These are phyloP conservation scores for Urocitellus parryii DNA, from an alignment of 2,113 vertebrate genomes.

Conservation along the genomic window DNA sequence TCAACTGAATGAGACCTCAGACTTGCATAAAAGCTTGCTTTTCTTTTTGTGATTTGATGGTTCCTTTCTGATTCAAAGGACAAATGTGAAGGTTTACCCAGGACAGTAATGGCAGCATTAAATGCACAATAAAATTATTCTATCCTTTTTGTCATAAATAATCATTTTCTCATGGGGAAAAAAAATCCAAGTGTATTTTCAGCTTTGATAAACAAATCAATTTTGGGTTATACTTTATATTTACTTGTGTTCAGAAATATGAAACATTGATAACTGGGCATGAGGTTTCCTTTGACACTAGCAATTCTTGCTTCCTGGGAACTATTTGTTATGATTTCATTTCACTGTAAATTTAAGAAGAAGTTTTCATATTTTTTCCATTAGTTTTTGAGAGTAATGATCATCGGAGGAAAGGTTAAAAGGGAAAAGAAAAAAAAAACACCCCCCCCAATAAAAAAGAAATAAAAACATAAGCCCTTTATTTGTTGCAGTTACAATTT, in stretches of 20 bases:
- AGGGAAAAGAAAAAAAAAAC: background rate
- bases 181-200: conserved; percentile 40
- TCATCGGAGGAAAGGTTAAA: conserved; percentile 18
- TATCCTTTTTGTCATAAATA: conserved; percentile 40
- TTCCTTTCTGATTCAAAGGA: conserved; percentile 42
- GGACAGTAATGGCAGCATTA: background rate
- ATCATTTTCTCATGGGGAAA: conserved; percentile 63
- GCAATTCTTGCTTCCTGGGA: conserved; percentile 38
- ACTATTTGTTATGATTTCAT: background rate
- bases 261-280: conserved; percentile 16
- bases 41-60: background rate
- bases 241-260: conserved; percentile 51
- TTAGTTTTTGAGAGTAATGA: conserved; percentile 33
- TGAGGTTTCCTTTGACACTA: conserved; percentile 26
- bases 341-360: background rate
- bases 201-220: conserved; percentile 47
- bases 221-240: conserved; percentile 44
- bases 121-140: conserved; percentile 12
- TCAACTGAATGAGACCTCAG: background rate
- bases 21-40: background rate
- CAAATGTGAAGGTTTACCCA: background rate
- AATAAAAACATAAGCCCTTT: background rate
- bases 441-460: background rate
- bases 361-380: background rate
- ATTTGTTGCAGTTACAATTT: background rate